Base-by-base conservation (phyloP, 1,140 invertebrate genomes). In the Drosophila lowei region DNA sequence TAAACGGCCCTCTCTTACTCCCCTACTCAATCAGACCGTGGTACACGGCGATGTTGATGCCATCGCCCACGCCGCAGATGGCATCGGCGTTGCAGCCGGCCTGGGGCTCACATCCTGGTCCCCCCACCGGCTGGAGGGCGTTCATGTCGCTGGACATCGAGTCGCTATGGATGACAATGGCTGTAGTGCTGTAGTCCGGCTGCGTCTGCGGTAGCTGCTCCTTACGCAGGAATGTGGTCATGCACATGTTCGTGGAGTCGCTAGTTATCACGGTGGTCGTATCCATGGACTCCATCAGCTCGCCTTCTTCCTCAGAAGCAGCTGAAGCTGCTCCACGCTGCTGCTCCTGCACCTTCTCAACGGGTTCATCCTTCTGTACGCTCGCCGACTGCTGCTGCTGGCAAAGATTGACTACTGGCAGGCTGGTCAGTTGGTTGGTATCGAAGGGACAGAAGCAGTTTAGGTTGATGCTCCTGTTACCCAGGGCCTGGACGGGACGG, bases 401-500 rank as follows among this genome's bases (percentile, higher is more conserved):
- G 52, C 67, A 59, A 16, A 79, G 41, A 43, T 86, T 63, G 6
- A 65, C 21, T 0, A 62, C 21, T 0, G 65, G 70, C 48, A 79
- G 49, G 1, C 59, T 60, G 2, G 75, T 63, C 56, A 83, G 7
- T 30, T 88, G 78, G 1, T 30, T 41, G 18, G 71, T 55, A 15
- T 90, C 66, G 11, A 80, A 80, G 7, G 83, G 89, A 48, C 78
- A 90, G 47, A 83, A 91, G 48, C 77, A 77, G 63, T 91, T 91
- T 0, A 90, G 60, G 41, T 77, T 89, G 2, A 91, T 71, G n/a
- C 85, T 61, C 0, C 90, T 81, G 16, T 79, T 88, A 43, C 92
- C 91, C 1, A 92, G 48, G 16, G 75, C 68, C 75, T 93, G 93
- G 3, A 93, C 92, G 0, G 93, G 93, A 21, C 93, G 91, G 23